These are phyloP conservation scores for Stenichneumon culpator DNA, from an alignment of 2,888 invertebrate genomes.

Conservation along the genomic window DNA sequence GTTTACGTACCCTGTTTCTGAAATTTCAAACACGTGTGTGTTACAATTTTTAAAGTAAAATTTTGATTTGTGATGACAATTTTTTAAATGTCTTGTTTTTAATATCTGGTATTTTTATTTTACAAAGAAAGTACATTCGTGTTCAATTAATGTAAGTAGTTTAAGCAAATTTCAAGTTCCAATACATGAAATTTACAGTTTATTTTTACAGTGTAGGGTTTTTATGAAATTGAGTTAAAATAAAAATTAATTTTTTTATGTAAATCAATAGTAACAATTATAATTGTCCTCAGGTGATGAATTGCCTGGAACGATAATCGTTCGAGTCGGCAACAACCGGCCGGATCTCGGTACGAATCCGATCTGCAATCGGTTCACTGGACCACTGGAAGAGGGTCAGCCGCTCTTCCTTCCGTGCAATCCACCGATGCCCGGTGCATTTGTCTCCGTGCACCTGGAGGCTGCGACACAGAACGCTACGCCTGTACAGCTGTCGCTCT, in stretches of 20 bases:
- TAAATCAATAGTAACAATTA: background rate
- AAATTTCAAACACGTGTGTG: too few relatives aligned
- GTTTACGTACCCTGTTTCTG: too few relatives aligned
- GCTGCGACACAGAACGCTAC: conserved; percentile 89
- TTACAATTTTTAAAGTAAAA: too few relatives aligned
- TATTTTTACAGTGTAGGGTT: background rate
- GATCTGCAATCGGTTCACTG: conserved; percentile 95
- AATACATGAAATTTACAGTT: too few relatives aligned
- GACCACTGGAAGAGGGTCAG: conserved; percentile 94
- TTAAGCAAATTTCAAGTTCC: too few relatives aligned
- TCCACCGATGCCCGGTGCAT: conserved; percentile 97
- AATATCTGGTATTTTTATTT: too few relatives aligned
- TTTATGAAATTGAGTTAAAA: background rate
- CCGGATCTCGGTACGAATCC: conserved; percentile 97
- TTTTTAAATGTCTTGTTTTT: too few relatives aligned
- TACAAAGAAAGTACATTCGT: too few relatives aligned
- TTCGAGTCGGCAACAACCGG: conserved; percentile 96
- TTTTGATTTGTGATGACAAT: too few relatives aligned
- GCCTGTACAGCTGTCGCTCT: conserved; percentile 93
- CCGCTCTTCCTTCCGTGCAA: conserved; percentile 97
- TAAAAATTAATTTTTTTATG: background rate
- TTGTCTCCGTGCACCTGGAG: conserved; percentile 96
- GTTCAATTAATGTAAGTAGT: too few relatives aligned
- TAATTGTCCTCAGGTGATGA: conserved; percentile 87
- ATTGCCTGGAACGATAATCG: conserved; percentile 94